phyloP scores from a whole-genome alignment of 2,888 invertebrate species.

The Petrolisthes cinctipes region DNA sequence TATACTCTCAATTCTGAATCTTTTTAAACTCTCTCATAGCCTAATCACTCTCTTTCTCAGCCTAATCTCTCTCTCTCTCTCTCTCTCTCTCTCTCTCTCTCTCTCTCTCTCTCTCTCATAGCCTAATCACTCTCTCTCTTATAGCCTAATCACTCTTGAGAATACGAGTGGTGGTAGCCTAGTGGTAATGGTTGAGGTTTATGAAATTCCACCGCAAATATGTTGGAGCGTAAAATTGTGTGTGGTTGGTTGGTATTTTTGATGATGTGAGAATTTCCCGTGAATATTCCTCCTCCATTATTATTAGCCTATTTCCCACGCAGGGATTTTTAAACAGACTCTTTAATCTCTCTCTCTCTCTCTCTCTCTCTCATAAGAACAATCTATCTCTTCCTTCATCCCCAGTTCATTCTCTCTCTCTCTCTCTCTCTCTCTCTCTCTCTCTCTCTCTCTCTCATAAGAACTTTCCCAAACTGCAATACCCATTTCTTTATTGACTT shows the following conservation, averaged over 20 bases:
- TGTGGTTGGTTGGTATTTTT: not conserved
- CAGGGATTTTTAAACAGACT: not conserved
- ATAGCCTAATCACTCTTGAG: not conserved
- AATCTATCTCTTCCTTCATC: not conserved
- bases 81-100: not conserved
- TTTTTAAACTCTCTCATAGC: not conserved
- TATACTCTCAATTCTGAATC: not conserved
- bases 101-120: not conserved
- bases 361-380: not conserved
- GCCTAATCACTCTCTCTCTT: not conserved
- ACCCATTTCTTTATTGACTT: not conserved
- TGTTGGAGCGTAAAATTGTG: not conserved
- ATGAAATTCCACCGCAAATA: no score
- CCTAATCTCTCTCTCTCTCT: not conserved
- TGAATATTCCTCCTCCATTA: not conserved
- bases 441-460: not conserved
- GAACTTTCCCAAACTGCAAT: not conserved
- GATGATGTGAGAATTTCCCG: not conserved
- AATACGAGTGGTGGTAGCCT: not conserved
- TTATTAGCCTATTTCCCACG: no score
- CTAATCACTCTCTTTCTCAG: not conserved
- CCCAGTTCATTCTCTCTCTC: not conserved
- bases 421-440: conserved; percentile 1
- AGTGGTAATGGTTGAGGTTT: no score
- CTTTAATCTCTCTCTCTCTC: not conserved